A percentile compares a stretch with the other conserved stretches of the same genome.
Evolutionary conservation across 2,888 invertebrate species (phyloP).

Genomic region (Apamea crenata): DNA sequence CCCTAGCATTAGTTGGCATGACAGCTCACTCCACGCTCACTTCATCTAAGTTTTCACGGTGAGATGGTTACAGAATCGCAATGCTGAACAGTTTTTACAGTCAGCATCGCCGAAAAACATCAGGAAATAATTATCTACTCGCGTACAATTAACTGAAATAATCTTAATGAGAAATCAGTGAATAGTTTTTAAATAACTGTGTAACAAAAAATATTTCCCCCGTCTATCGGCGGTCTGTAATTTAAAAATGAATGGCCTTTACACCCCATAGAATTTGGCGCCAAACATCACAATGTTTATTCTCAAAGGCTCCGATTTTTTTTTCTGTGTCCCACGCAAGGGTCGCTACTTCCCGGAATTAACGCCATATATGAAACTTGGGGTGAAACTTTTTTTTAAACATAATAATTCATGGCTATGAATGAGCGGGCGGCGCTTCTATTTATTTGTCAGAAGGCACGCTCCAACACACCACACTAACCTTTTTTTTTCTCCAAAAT

Average conservation of each 20-base stretch:
- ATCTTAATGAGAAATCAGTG: conserved; percentile 48
- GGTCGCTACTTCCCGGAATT: conserved; percentile 76
- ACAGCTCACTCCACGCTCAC: too few relatives aligned
- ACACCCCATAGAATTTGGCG: conserved; percentile 67
- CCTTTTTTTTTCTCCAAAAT: conserved; percentile 13
- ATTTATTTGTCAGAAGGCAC: conserved; percentile 58
- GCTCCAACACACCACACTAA: conserved; percentile 16
- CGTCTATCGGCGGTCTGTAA: conserved; percentile 34
- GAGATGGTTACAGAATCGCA: too few relatives aligned
- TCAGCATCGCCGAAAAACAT: conserved; percentile 9
- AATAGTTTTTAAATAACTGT: conserved; percentile 26
- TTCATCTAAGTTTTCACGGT: too few relatives aligned
- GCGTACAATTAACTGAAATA: conserved; percentile 31
- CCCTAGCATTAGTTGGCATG: too few relatives aligned
- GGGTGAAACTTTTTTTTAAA: conserved; percentile 61
- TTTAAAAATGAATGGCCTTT: conserved; percentile 66
- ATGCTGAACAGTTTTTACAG: conserved; percentile 8
- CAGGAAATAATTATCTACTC: conserved; percentile 25
- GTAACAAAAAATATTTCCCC: conserved; percentile 11
- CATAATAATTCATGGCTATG: conserved; percentile 65
- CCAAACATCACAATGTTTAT: conserved; percentile 67
- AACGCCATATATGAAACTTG: conserved; percentile 55
- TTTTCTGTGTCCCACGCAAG: conserved; percentile 66
- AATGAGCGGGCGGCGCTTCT: conserved; percentile 68
- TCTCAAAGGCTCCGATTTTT: conserved; percentile 65